phyloP scores from a whole-genome alignment of 2,113 vertebrate species.

The Penelope pileata region DNA sequence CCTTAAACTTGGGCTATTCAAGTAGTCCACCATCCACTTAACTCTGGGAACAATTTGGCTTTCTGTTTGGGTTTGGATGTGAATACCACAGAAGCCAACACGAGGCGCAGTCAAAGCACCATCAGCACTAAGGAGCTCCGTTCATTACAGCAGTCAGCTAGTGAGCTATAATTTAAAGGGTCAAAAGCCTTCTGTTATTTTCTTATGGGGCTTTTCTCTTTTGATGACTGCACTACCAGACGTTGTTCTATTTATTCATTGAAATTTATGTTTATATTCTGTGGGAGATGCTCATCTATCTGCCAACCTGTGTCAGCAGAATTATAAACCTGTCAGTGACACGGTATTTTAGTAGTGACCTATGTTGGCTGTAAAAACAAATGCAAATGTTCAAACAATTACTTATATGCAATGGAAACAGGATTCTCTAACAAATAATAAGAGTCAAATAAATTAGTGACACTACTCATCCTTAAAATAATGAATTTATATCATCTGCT shows the following conservation, averaged over 20 bases:
- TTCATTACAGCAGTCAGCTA: neutral
- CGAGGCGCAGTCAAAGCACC: neutral
- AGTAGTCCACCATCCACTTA: neutral
- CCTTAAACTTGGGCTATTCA: neutral
- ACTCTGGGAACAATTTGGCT: neutral
- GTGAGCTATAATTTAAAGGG: slow-evolving; percentile 59
- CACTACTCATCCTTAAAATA: slow-evolving; percentile 27
- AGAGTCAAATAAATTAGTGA: slow-evolving; percentile 23
- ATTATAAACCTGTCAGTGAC: slow-evolving; percentile 73
- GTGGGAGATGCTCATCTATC: slow-evolving; percentile 44
- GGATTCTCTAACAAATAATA: slow-evolving; percentile 38
- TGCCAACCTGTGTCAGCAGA: slow-evolving; percentile 66
- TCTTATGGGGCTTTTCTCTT: slow-evolving; percentile 47
- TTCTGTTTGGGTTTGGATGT: neutral
- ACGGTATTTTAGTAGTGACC: slow-evolving; percentile 67
- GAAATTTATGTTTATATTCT: slow-evolving; percentile 65
- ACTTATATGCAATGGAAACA: slow-evolving; percentile 55
- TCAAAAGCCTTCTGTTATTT: slow-evolving; percentile 66
- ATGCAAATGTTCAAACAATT: slow-evolving; percentile 58
- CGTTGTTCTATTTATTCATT: slow-evolving; percentile 63
- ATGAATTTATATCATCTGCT: slow-evolving; percentile 11
- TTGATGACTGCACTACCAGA: slow-evolving; percentile 61
- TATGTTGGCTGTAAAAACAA: slow-evolving; percentile 47
- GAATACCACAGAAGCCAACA: neutral
- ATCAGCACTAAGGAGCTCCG: neutral